Percentiles rank a stretch among this genome's conserved stretches.
These are phyloP conservation scores for Parapristionchus giblindavisi DNA, from an alignment of 2,888 invertebrate species.

Conservation along the genomic window DNA sequence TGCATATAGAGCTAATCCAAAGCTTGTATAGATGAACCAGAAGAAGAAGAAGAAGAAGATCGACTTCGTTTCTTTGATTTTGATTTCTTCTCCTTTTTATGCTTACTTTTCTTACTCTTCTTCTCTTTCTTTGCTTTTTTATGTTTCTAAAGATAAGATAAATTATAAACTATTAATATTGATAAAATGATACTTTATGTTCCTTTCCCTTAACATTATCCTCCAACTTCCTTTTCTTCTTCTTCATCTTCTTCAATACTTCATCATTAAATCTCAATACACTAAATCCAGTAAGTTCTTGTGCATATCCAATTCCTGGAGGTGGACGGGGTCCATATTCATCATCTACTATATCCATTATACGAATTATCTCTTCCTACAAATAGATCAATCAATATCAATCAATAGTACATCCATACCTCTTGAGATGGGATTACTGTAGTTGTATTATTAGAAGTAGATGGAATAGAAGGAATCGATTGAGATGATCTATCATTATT, in stretches of 20 bases:
- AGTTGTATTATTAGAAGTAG: background rate
- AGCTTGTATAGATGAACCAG: slow-evolving; percentile 33
- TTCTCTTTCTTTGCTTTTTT: slow-evolving; percentile 39
- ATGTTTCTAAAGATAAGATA: slow-evolving; percentile 35
- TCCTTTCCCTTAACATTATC: slow-evolving; percentile 32
- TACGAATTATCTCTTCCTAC: slow-evolving; percentile 44
- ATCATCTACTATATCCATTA: slow-evolving; percentile 51
- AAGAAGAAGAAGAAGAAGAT: background rate
- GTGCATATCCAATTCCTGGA: slow-evolving; percentile 6
- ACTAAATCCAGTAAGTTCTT: slow-evolving; percentile 40
- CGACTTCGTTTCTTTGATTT: background rate
- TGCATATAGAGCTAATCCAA: slow-evolving; percentile 5
- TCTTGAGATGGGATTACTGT: background rate
- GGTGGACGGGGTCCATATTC: slow-evolving; percentile 54
- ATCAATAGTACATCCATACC: background rate
- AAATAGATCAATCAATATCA: background rate
- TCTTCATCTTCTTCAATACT: slow-evolving; percentile 45
- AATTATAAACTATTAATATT: background rate
- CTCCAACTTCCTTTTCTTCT: slow-evolving; percentile 41
- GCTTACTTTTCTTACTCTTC: slow-evolving; percentile 32
- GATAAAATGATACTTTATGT: background rate
- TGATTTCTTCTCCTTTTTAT: slow-evolving; percentile 18
- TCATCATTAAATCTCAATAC: slow-evolving; percentile 49
- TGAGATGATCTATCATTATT: background rate
- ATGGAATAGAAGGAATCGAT: slow-evolving; percentile 6